Percentiles rank a stretch among this genome's conserved stretches.
Conservation (phyloP, 2,888 invertebrate genomes). For the Julus scandinavius region DNA sequence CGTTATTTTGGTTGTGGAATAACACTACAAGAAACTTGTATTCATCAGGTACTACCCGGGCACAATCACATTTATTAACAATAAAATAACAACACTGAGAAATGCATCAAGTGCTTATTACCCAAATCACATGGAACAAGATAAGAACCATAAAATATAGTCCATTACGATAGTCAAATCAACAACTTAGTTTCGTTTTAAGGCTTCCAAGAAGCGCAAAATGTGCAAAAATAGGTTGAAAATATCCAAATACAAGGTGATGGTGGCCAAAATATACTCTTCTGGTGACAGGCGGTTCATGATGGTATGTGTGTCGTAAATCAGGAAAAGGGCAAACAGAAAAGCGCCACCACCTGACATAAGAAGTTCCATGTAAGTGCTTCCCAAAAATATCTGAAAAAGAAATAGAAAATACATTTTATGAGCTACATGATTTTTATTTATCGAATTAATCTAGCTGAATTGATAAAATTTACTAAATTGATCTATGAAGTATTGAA, state of each 20-base stretch:
- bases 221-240: conserved; percentile 86
- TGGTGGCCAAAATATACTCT: conserved; percentile 87
- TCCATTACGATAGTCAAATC: background rate
- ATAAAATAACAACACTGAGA: background rate
- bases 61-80: background rate
- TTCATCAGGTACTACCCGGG: too few species aligned
- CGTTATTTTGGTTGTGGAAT: background rate
- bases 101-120: background rate
- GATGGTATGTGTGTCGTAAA: conserved; percentile 86
- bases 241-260: conserved; percentile 87
- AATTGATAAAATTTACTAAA: conserved; percentile 50
- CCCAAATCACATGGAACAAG: background rate
- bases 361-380: conserved; percentile 75
- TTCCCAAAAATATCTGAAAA: conserved; percentile 78
- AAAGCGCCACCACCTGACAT: conserved; percentile 77
- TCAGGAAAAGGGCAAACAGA: conserved; percentile 76
- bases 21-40: background rate
- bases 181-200: conserved; percentile 69
- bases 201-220: conserved; percentile 77
- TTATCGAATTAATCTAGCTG: too few species aligned
- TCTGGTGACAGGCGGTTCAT: conserved; percentile 84
- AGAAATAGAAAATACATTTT: too few species aligned
- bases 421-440: too few species aligned
- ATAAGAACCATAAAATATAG: background rate
- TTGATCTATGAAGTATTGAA: background rate